Evolutionary conservation across 2,113 vertebrate species (phyloP), one percentile per base, ranked within the genome.

Genomic region (Calidris pugnax): DNA sequence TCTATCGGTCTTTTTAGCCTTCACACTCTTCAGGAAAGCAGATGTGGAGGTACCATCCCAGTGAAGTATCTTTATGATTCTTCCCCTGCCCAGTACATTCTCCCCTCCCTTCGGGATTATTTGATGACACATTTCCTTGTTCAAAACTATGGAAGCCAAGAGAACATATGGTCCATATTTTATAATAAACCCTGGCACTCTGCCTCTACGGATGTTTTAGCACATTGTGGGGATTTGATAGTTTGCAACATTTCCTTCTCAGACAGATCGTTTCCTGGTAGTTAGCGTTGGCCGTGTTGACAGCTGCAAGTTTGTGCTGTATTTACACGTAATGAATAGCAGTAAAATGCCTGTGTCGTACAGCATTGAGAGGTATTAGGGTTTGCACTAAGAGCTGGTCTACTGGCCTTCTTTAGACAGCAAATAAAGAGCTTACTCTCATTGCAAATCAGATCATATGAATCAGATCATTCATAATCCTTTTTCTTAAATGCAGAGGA

Each of bases 211-310:
- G 92, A 95, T 96, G 95, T 93, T 97, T 97, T 97, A 95, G 90
- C 96, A 97, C 94, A 92, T 95, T 94, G 80, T 89, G 74, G 76
- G 69, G 86, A 92, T 89, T 95, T 96, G 95, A 95, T 95, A 95
- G 80, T 84, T 97, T 89, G 86, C 83, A 95, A 94, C 80, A 47
- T 93, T 97, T 96, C 94, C 92, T 94, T 95, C 88, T 96, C 92
- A 96, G 96, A 96, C 88, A 90, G 92, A 97, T 95, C 83, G 85
- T 97, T 97, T 97, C 92, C 94, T 97, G 74, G 86, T 95, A 94
- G 92, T 94, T 97, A 95, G 80, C n/a, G 30, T 60, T 96, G 83
- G 92, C 94, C 94, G 88, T 96, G 90, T 94, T 97, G 94, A 95
- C 92, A 95, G 95, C 88, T 97, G 97, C 90, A 95, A 89, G 88